Percentiles rank a stretch among this genome's conserved stretches.
phyloP scores from a whole-genome alignment of 2,797 vertebrate species.

The Gymnodraco acuticeps region DNA sequence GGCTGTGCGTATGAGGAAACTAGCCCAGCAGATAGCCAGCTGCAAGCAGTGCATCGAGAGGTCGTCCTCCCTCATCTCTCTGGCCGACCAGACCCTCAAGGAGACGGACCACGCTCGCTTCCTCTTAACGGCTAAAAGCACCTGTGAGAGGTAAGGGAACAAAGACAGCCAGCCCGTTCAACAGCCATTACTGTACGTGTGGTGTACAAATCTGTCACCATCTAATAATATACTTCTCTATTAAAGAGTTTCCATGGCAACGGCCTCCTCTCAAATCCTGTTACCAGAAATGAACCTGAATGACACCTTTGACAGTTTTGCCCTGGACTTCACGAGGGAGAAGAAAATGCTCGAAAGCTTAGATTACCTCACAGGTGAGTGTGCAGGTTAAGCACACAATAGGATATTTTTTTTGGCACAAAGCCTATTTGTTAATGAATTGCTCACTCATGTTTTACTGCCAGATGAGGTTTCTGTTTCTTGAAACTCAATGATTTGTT shows the following conservation, averaged over 20 bases:
- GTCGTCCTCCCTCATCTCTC: slow-evolving; percentile 94
- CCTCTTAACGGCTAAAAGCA: slow-evolving; percentile 97
- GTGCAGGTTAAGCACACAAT: neutral
- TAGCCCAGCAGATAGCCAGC: slow-evolving; percentile 96
- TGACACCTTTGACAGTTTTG: slow-evolving; percentile 97
- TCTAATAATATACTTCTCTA: slow-evolving; percentile 24
- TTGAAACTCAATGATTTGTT: slow-evolving; percentile 13
- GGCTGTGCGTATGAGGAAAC: slow-evolving; percentile 93
- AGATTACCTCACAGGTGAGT: slow-evolving; percentile 97
- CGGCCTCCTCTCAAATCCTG: slow-evolving; percentile 97
- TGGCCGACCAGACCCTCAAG: slow-evolving; percentile 95
- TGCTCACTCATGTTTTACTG: neutral
- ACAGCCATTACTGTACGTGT: neutral
- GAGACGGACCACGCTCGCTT: slow-evolving; percentile 95
- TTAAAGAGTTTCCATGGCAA: slow-evolving; percentile 97
- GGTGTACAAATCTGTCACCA: neutral
- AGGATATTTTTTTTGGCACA: neutral
- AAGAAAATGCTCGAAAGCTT: slow-evolving; percentile 97
- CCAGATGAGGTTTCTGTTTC: neutral
- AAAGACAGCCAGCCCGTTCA: neutral
- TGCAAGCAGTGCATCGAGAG: slow-evolving; percentile 99
- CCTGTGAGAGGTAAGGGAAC: slow-evolving; percentile 91
- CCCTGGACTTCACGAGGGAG: slow-evolving; percentile 96
- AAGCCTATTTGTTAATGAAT: slow-evolving; percentile 1
- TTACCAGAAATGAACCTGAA: slow-evolving; percentile 98